These are phyloP conservation scores for Sterna hirundo DNA, from an alignment of 2,113 vertebrate species.

Conservation along the genomic window DNA sequence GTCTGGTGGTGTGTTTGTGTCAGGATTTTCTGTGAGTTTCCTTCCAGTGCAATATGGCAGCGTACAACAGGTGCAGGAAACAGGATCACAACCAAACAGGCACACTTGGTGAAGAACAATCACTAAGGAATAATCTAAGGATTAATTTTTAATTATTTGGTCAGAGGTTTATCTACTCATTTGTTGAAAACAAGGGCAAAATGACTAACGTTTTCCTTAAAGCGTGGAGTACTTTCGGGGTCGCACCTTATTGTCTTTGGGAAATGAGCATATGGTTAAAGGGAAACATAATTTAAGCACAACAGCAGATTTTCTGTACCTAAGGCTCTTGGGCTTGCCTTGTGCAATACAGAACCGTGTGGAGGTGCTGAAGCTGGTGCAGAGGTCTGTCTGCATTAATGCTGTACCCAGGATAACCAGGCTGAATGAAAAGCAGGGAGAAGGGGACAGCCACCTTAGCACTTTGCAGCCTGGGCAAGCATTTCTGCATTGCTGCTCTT, in stretches of 20 bases:
- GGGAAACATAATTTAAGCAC: background rate
- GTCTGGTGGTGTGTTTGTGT: background rate
- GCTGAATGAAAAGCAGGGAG: background rate
- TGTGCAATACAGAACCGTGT: rapidly evolving
- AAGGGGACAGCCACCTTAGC: background rate
- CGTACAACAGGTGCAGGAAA: background rate
- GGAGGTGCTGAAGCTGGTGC: background rate
- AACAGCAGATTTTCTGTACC: background rate
- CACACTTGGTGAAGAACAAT: background rate
- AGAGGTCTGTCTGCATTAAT: background rate
- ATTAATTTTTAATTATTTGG: background rate
- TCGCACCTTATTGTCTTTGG: background rate
- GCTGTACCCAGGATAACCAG: background rate
- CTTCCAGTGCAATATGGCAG: background rate
- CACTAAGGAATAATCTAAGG: background rate
- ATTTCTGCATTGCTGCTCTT: background rate
- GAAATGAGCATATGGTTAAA: background rate
- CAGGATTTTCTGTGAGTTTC: background rate
- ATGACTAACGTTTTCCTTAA: background rate
- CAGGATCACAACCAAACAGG: background rate
- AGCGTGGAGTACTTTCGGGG: background rate
- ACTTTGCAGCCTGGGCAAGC: background rate
- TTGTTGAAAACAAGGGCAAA: background rate
- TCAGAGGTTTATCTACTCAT: background rate
- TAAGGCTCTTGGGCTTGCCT: background rate